A percentile compares a stretch with the other conserved stretches of the same genome.
Evolutionary conservation across 2,113 vertebrate species (phyloP).

Genomic region (Larimichthys crocea): DNA sequence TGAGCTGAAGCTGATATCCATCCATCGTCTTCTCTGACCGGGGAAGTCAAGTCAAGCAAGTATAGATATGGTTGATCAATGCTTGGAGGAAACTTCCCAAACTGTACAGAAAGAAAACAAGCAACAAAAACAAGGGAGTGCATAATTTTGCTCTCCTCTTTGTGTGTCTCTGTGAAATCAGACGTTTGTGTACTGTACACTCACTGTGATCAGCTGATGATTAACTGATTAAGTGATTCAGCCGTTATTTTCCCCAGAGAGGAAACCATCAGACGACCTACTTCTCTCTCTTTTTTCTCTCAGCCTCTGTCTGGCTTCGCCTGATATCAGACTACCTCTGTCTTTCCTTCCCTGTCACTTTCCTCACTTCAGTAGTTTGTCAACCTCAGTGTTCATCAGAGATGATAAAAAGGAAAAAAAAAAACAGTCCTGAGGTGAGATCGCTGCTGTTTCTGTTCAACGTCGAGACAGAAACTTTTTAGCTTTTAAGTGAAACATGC

Average conservation of each 20-base stretch:
- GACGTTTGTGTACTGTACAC: slow-evolving; percentile 16
- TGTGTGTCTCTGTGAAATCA: not conserved
- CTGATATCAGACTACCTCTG: not conserved
- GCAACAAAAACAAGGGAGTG: not conserved
- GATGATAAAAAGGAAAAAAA: not conserved
- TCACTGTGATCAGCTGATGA: slow-evolving; percentile 46
- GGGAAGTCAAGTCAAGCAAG: not conserved
- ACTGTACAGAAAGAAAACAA: not conserved
- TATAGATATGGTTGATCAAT: not conserved
- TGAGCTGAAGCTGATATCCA: not conserved
- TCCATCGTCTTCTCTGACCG: not conserved
- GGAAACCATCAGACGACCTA: slow-evolving; percentile 26
- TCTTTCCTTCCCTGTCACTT: slow-evolving; percentile 14
- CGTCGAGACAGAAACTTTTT: not conserved
- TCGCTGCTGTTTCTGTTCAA: not conserved
- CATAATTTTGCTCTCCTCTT: not conserved
- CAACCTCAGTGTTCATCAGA: not conserved
- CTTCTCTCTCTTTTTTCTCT: not conserved
- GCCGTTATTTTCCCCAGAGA: slow-evolving; percentile 16
- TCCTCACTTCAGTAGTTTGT: slow-evolving; percentile 6
- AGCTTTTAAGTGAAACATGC: not conserved
- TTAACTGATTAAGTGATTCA: slow-evolving; percentile 33
- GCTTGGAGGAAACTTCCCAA: not conserved
- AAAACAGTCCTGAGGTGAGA: not conserved
- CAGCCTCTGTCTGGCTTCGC: not conserved